Evolutionary conservation across 2,888 invertebrate species (phyloP), one percentile per base, ranked within the genome.

Genomic region (Ypsolopha scabrella): DNA sequence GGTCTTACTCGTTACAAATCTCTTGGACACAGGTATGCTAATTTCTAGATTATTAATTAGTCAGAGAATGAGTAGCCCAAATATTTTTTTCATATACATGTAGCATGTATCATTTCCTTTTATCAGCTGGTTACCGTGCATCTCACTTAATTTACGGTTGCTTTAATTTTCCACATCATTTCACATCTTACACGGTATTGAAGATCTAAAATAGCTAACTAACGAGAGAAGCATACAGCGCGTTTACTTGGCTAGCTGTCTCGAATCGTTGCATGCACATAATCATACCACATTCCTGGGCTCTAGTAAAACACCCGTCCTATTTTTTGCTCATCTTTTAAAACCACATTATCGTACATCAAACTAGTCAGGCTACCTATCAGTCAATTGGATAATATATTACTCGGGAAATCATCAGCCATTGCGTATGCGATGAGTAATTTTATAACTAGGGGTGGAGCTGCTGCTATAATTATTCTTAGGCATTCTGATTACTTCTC

Each of bases 1-100:
- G 94, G 93, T 53, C 81, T 92, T 51, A 91, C 93, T 7, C 88
- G 93, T 63, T 93, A 93, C 71, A 93, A 93, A 78, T 92, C 93
- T 35, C 89, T 90, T 65, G 85, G 88, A 62, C 89, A 89, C 62
- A 90, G 91, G 90, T 90, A 77, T 68, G 80, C 71, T 63, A 35
- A 37, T 24, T 24, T 24, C 4, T 4, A 3, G 24, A 24, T 24
- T 24, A n/a, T n/a, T n/a, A n/a, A n/a, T n/a, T n/a, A n/a, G n/a
- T n/a, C n/a, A n/a, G n/a, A n/a, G n/a, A n/a, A n/a, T n/a, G n/a
- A n/a, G n/a, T n/a, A 24, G 24, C 24, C 2, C 24, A 24, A 24
- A 24, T 24, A 24, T 3, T 24, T 2, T n/a, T 24, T 24, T 24
- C 24, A 24, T 3, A 2, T 4, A 24, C 24, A 24, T 24, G 24